phyloP scores from a whole-genome alignment of 2,888 invertebrate species.

The Adelognathus sp. region DNA sequence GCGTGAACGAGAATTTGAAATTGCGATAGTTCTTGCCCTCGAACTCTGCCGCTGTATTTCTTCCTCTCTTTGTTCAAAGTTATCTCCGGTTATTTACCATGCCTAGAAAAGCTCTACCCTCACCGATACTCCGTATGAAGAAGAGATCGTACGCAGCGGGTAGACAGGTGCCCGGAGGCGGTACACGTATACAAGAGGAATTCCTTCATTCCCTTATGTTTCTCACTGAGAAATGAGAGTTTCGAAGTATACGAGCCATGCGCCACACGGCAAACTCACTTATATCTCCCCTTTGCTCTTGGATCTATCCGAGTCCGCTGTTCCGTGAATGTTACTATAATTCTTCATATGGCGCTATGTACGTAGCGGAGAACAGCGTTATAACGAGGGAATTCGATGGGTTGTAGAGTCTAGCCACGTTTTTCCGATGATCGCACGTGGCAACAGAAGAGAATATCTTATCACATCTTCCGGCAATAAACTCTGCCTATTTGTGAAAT shows the following conservation, averaged over 20 bases:
- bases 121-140: neutral
- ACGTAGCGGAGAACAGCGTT: neutral
- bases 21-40: neutral
- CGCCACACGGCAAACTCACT: slow-evolving; percentile 2
- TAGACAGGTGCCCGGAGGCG: slow-evolving; percentile 1
- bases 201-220: neutral
- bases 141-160: neutral
- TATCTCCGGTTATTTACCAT: neutral
- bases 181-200: slow-evolving; percentile 5
- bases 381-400: neutral
- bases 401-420: slow-evolving; percentile 3
- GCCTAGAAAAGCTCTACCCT: neutral
- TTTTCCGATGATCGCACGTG: neutral
- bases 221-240: slow-evolving; percentile 10
- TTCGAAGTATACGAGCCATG: neutral
- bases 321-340: neutral
- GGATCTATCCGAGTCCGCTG: neutral
- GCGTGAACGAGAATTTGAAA: slow-evolving; percentile 3
- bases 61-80: neutral
- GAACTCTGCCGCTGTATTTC: neutral
- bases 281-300: neutral
- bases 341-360: neutral
- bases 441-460: neutral
- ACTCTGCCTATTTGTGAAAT: neutral
- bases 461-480: neutral